These are phyloP conservation scores for Centropus bengalensis DNA, from an alignment of 2,113 vertebrate species.

Conservation along the genomic window DNA sequence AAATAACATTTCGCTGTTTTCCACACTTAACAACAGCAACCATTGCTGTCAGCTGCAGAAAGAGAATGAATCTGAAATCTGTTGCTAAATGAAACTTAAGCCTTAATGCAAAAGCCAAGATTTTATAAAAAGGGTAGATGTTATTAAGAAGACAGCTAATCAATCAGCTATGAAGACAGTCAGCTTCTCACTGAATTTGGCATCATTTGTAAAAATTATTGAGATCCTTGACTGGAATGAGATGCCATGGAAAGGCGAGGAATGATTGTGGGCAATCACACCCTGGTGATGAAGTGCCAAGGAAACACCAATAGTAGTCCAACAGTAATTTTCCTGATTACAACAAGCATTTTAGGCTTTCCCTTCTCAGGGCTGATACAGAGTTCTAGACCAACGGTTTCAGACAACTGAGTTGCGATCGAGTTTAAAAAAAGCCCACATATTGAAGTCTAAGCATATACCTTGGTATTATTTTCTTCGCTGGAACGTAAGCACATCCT, in stretches of 20 bases:
- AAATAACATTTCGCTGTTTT: neutral
- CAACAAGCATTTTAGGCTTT: neutral
- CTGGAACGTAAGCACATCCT: neutral
- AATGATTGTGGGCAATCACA: slow-evolving; percentile 30
- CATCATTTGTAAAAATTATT: neutral
- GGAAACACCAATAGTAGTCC: slow-evolving; percentile 23
- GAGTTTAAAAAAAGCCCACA: neutral
- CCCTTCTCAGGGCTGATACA: neutral
- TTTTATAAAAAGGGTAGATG: neutral
- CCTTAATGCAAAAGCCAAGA: neutral
- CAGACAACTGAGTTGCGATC: neutral
- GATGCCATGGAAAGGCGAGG: neutral
- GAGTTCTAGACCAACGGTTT: neutral
- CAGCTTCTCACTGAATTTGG: neutral
- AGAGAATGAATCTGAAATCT: slow-evolving; percentile 8
- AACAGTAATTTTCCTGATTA: slow-evolving; percentile 36
- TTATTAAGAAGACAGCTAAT: slow-evolving; percentile 50
- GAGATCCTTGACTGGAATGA: slow-evolving; percentile 14
- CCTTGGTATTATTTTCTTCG: neutral
- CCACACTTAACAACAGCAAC: neutral
- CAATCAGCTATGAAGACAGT: slow-evolving; percentile 23
- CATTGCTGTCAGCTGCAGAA: neutral
- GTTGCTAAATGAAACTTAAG: slow-evolving; percentile 23
- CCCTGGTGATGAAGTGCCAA: neutral
- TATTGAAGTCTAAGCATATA: neutral